phyloP scores from a whole-genome alignment of 1,140 invertebrate species.

The Drosophila ohnishii region DNA sequence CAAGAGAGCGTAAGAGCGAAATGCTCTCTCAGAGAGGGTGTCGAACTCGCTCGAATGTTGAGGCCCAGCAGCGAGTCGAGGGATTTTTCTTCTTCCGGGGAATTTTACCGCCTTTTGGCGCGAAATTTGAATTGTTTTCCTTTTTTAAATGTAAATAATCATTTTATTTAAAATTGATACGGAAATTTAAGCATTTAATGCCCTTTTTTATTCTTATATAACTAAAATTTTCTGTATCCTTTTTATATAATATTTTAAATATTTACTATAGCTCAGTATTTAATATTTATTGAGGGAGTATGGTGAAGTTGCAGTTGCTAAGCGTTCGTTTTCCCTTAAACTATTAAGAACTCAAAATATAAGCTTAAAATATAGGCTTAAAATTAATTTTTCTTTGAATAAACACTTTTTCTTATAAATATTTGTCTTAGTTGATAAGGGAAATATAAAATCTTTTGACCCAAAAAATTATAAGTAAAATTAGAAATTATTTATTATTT shows the following conservation, averaged over 20 bases:
- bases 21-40: constrained; percentile 25
- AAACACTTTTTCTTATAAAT: background rate
- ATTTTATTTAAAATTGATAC: background rate
- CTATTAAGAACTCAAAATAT: background rate
- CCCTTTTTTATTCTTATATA: background rate
- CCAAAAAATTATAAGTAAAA: background rate
- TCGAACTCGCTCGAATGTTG: constrained; percentile 44
- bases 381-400: background rate
- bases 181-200: background rate
- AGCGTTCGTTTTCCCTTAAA: background rate
- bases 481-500: background rate
- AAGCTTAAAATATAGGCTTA: too few relatives aligned
- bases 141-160: background rate
- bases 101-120: constrained; percentile 35
- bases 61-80: constrained; percentile 51
- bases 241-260: too few relatives aligned
- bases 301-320: background rate
- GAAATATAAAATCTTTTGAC: background rate
- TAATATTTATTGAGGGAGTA: background rate
- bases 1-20: constrained; percentile 13
- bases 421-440: background rate
- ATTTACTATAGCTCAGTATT: too few relatives aligned
- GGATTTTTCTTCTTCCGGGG: constrained; percentile 39
- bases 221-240: background rate
- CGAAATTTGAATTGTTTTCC: constrained; percentile 49